A percentile compares a stretch with the other conserved stretches of the same genome.
Evolutionary conservation across 2,113 vertebrate species (phyloP).

Genomic region (Nicator chloris): DNA sequence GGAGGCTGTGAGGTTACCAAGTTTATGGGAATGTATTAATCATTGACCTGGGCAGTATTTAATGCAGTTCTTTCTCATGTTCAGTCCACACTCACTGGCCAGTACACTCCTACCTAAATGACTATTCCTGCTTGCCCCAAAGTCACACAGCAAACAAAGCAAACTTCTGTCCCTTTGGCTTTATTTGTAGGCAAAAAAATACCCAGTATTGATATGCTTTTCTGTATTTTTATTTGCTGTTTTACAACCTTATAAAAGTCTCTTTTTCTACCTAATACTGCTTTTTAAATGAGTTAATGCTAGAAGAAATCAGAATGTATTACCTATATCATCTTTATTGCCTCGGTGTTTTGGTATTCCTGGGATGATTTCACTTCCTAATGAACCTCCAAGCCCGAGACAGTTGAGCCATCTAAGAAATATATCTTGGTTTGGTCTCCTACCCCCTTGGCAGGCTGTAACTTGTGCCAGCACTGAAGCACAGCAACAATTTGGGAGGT

Average conservation of each 20-base stretch:
- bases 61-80: background rate
- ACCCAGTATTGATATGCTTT: background rate
- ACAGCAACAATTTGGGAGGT: background rate
- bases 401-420: conserved; percentile 16
- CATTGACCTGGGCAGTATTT: background rate
- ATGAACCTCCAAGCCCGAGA: conserved; percentile 38
- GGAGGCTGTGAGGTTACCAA: background rate
- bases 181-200: background rate
- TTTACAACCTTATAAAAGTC: conserved; percentile 35
- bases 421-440: conserved; percentile 8
- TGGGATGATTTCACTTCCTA: conserved; percentile 26
- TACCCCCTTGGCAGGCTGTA: conserved; percentile 4
- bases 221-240: conserved; percentile 7
- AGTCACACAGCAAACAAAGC: background rate
- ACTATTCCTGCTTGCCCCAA: background rate
- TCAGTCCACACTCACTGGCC: background rate
- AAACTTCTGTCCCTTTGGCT: background rate
- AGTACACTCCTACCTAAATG: background rate
- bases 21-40: conserved; percentile 28
- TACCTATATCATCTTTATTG: conserved; percentile 40
- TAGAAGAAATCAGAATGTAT: conserved; percentile 28
- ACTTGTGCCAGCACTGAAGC: background rate
- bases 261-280: conserved; percentile 1
- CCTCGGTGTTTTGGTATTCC: conserved; percentile 34
- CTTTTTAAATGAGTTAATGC: conserved; percentile 49